Conservation (phyloP, 2,113 vertebrate species). For the Oceanites oceanicus region DNA sequence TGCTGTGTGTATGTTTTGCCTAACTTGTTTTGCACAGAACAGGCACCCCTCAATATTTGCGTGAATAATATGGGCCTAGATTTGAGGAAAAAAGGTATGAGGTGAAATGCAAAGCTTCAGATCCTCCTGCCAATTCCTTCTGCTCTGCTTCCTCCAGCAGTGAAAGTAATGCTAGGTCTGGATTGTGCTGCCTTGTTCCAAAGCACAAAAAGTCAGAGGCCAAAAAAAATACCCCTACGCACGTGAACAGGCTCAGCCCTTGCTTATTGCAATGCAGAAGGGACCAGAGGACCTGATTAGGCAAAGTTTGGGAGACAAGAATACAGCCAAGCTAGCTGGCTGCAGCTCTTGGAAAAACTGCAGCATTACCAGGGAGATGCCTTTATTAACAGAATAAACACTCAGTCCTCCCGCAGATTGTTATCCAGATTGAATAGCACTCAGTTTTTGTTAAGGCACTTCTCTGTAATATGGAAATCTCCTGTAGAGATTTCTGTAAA, state of each 20-base stretch:
- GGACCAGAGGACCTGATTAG: neutral
- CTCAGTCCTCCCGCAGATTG: neutral
- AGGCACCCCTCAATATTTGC: neutral
- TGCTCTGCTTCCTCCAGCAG: neutral
- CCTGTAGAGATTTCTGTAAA: neutral
- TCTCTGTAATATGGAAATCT: neutral
- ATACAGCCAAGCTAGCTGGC: neutral
- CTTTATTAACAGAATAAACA: conserved; percentile 31
- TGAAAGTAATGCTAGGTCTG: neutral
- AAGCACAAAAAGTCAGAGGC: neutral
- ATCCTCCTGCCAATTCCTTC: neutral
- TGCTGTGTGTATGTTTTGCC: neutral
- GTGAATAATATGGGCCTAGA: neutral
- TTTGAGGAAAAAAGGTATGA: neutral
- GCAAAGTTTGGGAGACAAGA: neutral
- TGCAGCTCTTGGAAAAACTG: neutral
- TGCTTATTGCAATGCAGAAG: neutral
- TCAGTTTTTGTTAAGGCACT: conserved; percentile 36
- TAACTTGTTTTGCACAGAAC: neutral
- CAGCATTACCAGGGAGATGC: neutral
- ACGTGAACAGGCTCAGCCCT: neutral
- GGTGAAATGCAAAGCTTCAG: neutral
- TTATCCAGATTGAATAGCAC: neutral
- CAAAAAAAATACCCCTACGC: neutral
- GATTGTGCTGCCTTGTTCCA: neutral